These are phyloP conservation scores for Camarhynchus parvulus DNA, from an alignment of 2,113 vertebrate genomes.

Conservation along the genomic window DNA sequence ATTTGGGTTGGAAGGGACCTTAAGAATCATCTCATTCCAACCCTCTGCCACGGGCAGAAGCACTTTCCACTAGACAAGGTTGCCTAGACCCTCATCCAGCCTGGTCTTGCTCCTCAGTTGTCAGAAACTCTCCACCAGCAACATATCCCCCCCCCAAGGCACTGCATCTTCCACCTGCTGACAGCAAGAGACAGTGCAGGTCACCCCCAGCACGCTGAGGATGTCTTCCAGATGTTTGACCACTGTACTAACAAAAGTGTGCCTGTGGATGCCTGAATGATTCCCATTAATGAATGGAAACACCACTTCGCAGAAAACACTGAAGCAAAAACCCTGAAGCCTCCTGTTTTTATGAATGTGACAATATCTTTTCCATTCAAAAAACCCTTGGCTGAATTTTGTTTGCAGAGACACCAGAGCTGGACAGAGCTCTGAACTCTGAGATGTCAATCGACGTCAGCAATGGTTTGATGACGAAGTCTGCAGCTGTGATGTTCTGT, in stretches of 20 bases:
- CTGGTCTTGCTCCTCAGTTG: neutral
- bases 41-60: neutral
- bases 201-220: neutral
- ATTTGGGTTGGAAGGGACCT: neutral
- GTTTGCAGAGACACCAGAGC: neutral
- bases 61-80: neutral
- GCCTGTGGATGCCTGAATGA: accelerated
- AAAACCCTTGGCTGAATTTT: neutral
- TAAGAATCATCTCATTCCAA: neutral
- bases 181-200: neutral
- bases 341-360: neutral
- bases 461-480: neutral
- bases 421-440: neutral
- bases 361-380: neutral
- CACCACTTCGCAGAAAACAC: neutral
- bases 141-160: neutral
- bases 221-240: neutral
- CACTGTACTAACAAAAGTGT: neutral
- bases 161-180: neutral
- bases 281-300: neutral
- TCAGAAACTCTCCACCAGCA: neutral
- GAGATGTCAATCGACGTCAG: accelerated
- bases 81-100: neutral
- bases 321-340: neutral
- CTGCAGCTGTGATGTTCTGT: neutral